Evolutionary conservation across 2,888 invertebrate genomes (phyloP).

Genomic region (Cheilosia variabilis): DNA sequence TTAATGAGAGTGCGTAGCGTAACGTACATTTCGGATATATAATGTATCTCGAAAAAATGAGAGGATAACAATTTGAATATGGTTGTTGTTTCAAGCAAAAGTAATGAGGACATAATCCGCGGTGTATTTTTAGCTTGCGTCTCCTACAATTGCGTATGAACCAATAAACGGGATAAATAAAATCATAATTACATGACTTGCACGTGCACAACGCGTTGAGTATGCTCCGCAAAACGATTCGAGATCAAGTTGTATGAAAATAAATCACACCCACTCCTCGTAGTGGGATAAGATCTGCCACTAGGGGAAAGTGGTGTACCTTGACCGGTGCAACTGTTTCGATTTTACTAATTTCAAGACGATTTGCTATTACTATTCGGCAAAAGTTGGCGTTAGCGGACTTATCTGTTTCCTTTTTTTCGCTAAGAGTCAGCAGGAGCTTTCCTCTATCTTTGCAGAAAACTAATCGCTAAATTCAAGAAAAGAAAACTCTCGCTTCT

Average conservation of each 20-base stretch:
- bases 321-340: too few relatives aligned
- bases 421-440: too few relatives aligned
- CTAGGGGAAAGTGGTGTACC: neutral
- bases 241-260: neutral
- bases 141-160: constrained; percentile 1
- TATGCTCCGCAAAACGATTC: neutral
- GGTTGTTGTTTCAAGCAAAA: constrained; percentile 8
- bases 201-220: constrained; percentile 17
- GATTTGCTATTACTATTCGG: too few relatives aligned
- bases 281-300: neutral
- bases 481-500: too few relatives aligned
- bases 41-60: neutral
- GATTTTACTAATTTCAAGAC: too few relatives aligned
- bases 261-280: neutral
- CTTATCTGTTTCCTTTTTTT: too few relatives aligned
- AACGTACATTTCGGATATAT: neutral
- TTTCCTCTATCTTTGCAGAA: too few relatives aligned
- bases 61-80: neutral
- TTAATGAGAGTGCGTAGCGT: neutral
- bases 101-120: constrained; percentile 1
- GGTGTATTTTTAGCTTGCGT: constrained; percentile 30
- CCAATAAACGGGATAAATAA: neutral
- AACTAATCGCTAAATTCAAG: too few relatives aligned
- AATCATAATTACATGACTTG: constrained; percentile 2
- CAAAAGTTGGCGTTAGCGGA: too few relatives aligned